Conservation (phyloP, 2,888 invertebrate genomes). For the Agriopis aurantiaria region DNA sequence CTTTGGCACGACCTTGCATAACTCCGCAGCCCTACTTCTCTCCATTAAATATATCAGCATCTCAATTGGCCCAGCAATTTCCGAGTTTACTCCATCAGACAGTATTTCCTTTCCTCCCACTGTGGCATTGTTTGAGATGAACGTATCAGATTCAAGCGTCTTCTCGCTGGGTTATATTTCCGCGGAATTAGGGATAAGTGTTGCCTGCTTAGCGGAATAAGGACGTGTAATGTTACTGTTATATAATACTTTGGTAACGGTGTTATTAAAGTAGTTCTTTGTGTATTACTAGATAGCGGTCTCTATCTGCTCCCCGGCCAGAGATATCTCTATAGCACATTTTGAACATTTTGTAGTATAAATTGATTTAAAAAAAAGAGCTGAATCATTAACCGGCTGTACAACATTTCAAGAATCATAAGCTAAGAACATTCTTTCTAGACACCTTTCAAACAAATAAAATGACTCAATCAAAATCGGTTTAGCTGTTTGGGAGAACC, state of each 20-base stretch:
- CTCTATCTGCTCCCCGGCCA: background rate
- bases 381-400: no score
- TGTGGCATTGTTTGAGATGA: constrained; percentile 42
- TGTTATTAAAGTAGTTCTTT: background rate
- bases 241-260: constrained; percentile 16
- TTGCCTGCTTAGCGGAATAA: constrained; percentile 22
- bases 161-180: constrained; percentile 21
- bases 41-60: constrained; percentile 41
- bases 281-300: no score
- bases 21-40: constrained; percentile 19
- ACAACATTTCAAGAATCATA: no score
- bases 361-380: no score
- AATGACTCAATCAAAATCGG: no score
- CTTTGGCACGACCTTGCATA: constrained; percentile 1
- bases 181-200: constrained; percentile 29
- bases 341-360: background rate
- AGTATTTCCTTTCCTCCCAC: constrained; percentile 75
- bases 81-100: constrained; percentile 76
- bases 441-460: no score
- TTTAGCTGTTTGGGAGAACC: no score
- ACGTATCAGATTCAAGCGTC: constrained; percentile 29
- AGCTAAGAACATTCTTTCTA: no score
- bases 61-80: constrained; percentile 39
- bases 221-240: constrained; percentile 14
- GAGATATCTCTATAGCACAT: background rate